phyloP scores from a whole-genome alignment of 2,113 vertebrate genomes.

The Herpailurus yagouaroundi region DNA sequence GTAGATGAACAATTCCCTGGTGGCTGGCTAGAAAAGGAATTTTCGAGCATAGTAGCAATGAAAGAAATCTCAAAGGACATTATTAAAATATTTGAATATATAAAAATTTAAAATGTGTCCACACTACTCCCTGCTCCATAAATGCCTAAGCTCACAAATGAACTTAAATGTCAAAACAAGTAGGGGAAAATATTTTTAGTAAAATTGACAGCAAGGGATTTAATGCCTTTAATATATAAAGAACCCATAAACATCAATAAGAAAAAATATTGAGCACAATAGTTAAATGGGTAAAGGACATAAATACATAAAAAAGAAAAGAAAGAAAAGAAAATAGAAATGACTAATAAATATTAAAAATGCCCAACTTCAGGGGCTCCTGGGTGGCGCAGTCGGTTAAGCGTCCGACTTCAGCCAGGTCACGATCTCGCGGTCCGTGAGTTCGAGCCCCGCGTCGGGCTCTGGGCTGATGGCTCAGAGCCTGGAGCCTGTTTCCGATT shows the following conservation, averaged over 20 bases:
- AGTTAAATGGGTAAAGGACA: slow-evolving; percentile 27
- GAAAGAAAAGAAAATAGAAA: not conserved
- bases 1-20: not conserved
- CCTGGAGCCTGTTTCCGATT: no score
- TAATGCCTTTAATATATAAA: slow-evolving; percentile 30
- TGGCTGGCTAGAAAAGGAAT: not conserved
- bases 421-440: no score
- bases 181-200: not conserved
- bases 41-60: not conserved
- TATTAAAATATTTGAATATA: slow-evolving; percentile 19
- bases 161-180: slow-evolving; percentile 7
- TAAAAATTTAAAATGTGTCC: slow-evolving; percentile 21
- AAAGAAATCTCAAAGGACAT: slow-evolving; percentile 33
- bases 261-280: not conserved
- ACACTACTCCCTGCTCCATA: not conserved
- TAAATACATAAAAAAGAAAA: not conserved
- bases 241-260: not conserved
- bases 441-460: no score
- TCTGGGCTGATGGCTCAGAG: no score
- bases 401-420: no score
- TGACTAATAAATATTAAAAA: slow-evolving; percentile 26
- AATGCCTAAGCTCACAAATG: not conserved
- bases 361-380: not conserved
- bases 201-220: not conserved
- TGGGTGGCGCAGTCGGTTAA: no score